These are phyloP conservation scores for Plagodis dolabraria DNA, from an alignment of 2,888 invertebrate species.

Conservation along the genomic window DNA sequence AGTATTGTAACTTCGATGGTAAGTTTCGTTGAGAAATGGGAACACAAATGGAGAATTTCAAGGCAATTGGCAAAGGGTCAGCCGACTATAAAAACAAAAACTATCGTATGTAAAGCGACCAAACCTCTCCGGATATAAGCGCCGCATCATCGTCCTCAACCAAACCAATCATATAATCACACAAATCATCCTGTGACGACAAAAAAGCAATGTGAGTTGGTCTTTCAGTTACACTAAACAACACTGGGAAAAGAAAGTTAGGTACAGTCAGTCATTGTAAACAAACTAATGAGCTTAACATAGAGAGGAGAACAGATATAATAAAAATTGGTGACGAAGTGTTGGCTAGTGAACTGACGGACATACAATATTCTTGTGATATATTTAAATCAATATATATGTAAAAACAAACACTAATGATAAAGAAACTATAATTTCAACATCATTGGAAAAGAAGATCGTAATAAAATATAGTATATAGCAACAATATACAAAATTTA, in stretches of 20 bases:
- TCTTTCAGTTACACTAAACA: constrained; percentile 25
- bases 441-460: constrained; percentile 3
- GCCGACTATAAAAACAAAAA: constrained; percentile 50
- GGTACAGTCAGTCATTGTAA: neutral
- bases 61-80: constrained; percentile 51
- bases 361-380: constrained; percentile 15
- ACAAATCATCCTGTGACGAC: constrained; percentile 82
- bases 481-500: constrained; percentile 15
- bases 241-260: constrained; percentile 14
- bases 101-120: constrained; percentile 46
- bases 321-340: constrained; percentile 1
- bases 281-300: neutral
- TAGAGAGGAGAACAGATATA: neutral
- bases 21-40: constrained; percentile 24
- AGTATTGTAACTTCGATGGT: constrained; percentile 12
- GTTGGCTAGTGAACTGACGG: constrained; percentile 24
- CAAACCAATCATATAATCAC: constrained; percentile 85
- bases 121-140: constrained; percentile 81
- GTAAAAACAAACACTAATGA: constrained; percentile 6
- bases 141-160: constrained; percentile 84
- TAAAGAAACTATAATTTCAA: constrained; percentile 3
- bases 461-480: constrained; percentile 2
- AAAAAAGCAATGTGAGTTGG: constrained; percentile 61
- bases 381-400: constrained; percentile 9
- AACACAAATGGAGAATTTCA: constrained; percentile 45